Conservation (phyloP, 2,888 invertebrate genomes). For the Ectemnius cavifrons region DNA sequence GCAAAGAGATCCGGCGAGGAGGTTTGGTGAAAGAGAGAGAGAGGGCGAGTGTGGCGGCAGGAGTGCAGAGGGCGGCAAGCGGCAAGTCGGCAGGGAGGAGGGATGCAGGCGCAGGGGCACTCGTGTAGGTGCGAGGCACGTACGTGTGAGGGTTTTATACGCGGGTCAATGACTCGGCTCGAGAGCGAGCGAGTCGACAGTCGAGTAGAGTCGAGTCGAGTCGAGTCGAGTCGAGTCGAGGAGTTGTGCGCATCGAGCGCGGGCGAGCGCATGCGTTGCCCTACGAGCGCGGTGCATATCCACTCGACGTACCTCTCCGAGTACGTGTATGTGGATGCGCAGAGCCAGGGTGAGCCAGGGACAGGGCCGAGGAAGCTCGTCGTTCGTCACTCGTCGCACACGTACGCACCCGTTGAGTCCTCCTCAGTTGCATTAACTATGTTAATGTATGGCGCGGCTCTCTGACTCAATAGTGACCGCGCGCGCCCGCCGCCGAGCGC, state of each 20-base stretch:
- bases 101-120: background rate
- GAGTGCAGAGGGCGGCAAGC: background rate
- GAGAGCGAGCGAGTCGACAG: too few species aligned
- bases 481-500: too few species aligned
- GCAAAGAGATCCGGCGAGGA: too few species aligned
- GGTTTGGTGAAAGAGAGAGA: background rate
- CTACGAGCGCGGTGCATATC: too few species aligned
- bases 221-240: slow-evolving; percentile 9
- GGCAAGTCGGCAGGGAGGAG: too few species aligned
- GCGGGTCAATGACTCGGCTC: slow-evolving; percentile 63
- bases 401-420: background rate
- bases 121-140: slow-evolving; percentile 47
- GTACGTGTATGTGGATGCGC: too few species aligned
- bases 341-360: too few species aligned
- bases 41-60: background rate
- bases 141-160: slow-evolving; percentile 58
- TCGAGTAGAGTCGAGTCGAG: too few species aligned
- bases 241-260: slow-evolving; percentile 58
- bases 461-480: slow-evolving; percentile 55
- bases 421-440: slow-evolving; percentile 55
- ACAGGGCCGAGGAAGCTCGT: too few species aligned
- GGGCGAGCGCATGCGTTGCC: slow-evolving; percentile 33
- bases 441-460: slow-evolving; percentile 55
- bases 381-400: background rate
- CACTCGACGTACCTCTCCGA: too few species aligned